Evolutionary conservation across 2,797 vertebrate species (phyloP).

Genomic region (Luscinia megarhynchos): DNA sequence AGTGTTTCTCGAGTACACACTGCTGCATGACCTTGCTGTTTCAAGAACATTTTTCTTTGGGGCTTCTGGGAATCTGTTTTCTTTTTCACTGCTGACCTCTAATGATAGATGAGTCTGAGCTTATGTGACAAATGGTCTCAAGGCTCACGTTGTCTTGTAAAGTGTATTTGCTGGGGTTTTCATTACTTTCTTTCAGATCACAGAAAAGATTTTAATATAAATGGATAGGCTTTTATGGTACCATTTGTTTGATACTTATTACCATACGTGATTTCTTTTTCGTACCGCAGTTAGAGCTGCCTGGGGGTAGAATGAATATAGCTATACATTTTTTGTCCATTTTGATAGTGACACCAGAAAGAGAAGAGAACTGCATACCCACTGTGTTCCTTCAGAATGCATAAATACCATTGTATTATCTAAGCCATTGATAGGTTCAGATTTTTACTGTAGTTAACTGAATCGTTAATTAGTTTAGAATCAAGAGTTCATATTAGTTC

Average conservation of each 20-base stretch:
- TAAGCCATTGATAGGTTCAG: background rate
- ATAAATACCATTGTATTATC: background rate
- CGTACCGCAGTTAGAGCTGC: background rate
- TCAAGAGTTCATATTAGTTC: background rate
- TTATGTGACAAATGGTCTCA: slow-evolving; percentile 40
- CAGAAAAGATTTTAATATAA: slow-evolving; percentile 42
- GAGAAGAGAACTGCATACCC: slow-evolving; percentile 1
- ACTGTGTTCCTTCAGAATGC: background rate
- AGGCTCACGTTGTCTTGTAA: background rate
- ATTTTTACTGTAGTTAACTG: background rate
- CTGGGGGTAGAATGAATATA: slow-evolving; percentile 9
- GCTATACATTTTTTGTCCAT: slow-evolving; percentile 14
- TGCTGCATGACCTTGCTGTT: slow-evolving; percentile 38
- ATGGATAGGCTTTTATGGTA: slow-evolving; percentile 23
- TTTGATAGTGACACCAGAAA: background rate
- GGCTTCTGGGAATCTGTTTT: slow-evolving; percentile 51
- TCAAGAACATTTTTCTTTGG: slow-evolving; percentile 45
- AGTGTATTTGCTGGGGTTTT: slow-evolving; percentile 9
- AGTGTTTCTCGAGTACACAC: background rate
- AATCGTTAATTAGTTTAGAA: background rate
- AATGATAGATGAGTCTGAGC: slow-evolving; percentile 44
- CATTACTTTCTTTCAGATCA: slow-evolving; percentile 12
- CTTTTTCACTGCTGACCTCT: slow-evolving; percentile 48
- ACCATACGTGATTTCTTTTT: slow-evolving; percentile 44
- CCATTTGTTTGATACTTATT: slow-evolving; percentile 42